A percentile compares a stretch with the other conserved stretches of the same genome.
Evolutionary conservation across 1,140 invertebrate genomes (phyloP).

Genomic region (Calliopsis andreniformis): DNA sequence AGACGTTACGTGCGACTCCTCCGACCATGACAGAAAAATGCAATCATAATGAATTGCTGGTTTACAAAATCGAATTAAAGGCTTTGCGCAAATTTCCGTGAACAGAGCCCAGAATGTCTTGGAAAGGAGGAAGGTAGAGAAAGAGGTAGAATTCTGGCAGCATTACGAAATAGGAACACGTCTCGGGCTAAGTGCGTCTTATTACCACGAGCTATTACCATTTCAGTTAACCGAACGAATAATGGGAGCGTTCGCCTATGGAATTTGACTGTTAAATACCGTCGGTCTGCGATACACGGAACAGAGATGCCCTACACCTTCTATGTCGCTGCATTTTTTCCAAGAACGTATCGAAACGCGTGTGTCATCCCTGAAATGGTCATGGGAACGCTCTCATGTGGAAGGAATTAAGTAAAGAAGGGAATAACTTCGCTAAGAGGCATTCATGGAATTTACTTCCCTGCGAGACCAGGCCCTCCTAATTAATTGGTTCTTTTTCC

Average conservation of each 20-base stretch:
- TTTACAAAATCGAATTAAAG: slow-evolving; percentile 52
- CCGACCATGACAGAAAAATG: slow-evolving; percentile 5
- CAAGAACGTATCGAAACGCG: slow-evolving; percentile 3
- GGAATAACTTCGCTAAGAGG: slow-evolving; percentile 7
- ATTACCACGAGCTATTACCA: slow-evolving; percentile 16
- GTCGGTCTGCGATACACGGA: not conserved
- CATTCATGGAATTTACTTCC: slow-evolving; percentile 46
- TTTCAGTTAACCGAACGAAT: slow-evolving; percentile 42
- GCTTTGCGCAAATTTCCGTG: slow-evolving; percentile 47
- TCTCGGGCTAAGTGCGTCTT: slow-evolving; percentile 55
- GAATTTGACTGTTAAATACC: slow-evolving; percentile 42
- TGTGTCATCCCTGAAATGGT: not conserved
- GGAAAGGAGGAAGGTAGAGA: not conserved
- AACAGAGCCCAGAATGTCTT: not conserved
- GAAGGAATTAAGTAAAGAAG: slow-evolving; percentile 4
- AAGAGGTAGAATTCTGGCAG: slow-evolving; percentile 40
- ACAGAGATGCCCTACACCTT: not conserved
- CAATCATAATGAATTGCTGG: slow-evolving; percentile 41
- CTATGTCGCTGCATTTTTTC: no score
- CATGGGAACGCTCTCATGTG: not conserved
- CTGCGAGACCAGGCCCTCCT: slow-evolving; percentile 19
- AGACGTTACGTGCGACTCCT: not conserved
- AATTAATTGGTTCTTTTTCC: slow-evolving; percentile 52
- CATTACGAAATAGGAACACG: slow-evolving; percentile 60
- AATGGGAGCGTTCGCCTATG: slow-evolving; percentile 30